Base-by-base conservation (phyloP, 2,888 invertebrate genomes). In the Eilema depressum region DNA sequence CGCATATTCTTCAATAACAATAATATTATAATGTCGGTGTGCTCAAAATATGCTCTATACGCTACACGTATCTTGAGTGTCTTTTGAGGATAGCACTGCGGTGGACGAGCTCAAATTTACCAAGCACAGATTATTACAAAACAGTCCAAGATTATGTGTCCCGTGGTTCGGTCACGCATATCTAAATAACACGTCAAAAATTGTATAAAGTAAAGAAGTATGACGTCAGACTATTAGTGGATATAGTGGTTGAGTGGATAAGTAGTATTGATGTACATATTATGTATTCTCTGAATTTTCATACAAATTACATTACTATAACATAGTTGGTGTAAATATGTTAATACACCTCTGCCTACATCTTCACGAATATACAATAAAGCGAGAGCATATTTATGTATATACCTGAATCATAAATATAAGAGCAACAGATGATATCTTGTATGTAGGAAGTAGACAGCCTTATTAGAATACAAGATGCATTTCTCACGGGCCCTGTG, bases 401-500 rank as follows among this genome's bases (percentile, higher is more conserved):
- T 26, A 26, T 20, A 10, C 25, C 10, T 53, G 26, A 26, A 8
- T 23, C 23, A 17, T 63, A 33, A 26, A 26, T 63, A 26, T n/a
- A 17, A 63, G 17, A 70, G 72, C 69, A 69, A 72, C 33, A 70
- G 68, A 75, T 76, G 70, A 59, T 14, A 71, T 41, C 17, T 66
- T 14, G 20, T 47, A 60, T 71, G 73, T 74, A 75, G 75, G 82
- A 82, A 80, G 77, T 71, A 69, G 41, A 76, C 73, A 60, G 71
- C 83, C 86, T 86, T 84, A 89, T 91, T 89, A 87, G 89, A 90
- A 90, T 89, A 89, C 86, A 87, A 87, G 85, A 85, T 85, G 84
- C 85, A 85, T 86, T 87, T 88, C 86, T 81, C 90, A 90, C 89
- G 88, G 75, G 69, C 72, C 11, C 71, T 71, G n/a, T 10, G 1